Evolutionary conservation across 2,113 vertebrate genomes (phyloP).

Genomic region (Nothoprocta perdicaria): DNA sequence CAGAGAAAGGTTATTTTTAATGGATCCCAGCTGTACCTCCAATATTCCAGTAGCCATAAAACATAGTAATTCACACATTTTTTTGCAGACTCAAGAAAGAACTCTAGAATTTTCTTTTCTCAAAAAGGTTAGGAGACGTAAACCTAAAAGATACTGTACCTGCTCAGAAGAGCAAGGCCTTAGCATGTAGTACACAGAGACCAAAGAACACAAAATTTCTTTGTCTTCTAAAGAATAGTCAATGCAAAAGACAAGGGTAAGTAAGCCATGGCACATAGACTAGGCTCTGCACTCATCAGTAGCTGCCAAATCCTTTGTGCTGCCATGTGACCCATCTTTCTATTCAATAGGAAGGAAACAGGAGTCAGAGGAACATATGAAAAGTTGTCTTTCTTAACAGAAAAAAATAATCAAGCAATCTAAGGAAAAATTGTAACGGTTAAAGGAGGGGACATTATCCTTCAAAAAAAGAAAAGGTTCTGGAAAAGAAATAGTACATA

Average conservation of each 20-base stretch:
- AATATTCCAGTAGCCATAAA: background rate
- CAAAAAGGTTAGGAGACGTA: background rate
- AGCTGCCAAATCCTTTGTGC: background rate
- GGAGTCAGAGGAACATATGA: background rate
- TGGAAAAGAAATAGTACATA: slow-evolving; percentile 64
- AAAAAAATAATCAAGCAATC: slow-evolving; percentile 34
- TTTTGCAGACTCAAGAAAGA: background rate
- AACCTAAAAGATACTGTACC: background rate
- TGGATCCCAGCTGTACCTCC: background rate
- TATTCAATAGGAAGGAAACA: background rate
- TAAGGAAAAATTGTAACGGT: slow-evolving; percentile 24
- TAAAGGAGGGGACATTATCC: slow-evolving; percentile 14
- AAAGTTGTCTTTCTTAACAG: background rate
- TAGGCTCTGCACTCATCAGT: background rate
- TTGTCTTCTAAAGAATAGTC: background rate
- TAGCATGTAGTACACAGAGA: background rate
- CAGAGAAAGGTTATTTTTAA: background rate
- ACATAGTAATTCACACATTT: background rate
- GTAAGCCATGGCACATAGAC: background rate
- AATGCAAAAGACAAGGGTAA: background rate
- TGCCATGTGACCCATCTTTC: background rate
- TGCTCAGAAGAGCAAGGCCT: background rate
- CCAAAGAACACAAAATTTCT: background rate
- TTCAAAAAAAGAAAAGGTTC: slow-evolving; percentile 56
- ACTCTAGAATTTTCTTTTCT: background rate